Evolutionary conservation across 2,888 invertebrate species (phyloP).

Genomic region (Drosophila kanekoi): DNA sequence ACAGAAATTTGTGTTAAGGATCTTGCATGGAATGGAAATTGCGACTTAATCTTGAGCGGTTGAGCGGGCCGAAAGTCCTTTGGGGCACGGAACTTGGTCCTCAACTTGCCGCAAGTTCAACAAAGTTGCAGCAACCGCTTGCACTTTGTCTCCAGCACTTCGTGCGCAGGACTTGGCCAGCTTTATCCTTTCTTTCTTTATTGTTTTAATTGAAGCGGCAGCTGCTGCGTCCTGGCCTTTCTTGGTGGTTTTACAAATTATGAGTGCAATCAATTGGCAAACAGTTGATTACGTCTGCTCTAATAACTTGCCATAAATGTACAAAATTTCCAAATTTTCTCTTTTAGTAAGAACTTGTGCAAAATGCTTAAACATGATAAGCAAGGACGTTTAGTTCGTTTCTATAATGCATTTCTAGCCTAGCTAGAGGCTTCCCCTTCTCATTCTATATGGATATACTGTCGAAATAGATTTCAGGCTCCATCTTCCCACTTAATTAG

Average conservation of each 20-base stretch:
- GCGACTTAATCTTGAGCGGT: slow-evolving; percentile 13
- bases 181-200: slow-evolving; percentile 32
- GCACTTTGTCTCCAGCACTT: slow-evolving; percentile 32
- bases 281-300: slow-evolving; percentile 33
- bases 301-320: slow-evolving; percentile 1
- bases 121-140: slow-evolving; percentile 42
- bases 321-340: too few species aligned
- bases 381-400: too few species aligned
- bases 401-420: too few species aligned
- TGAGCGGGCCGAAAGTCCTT: background rate
- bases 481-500: slow-evolving; percentile 36
- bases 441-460: too few species aligned
- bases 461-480: too few species aligned
- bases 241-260: slow-evolving; percentile 38
- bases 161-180: slow-evolving; percentile 19
- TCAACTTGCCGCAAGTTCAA: slow-evolving; percentile 41
- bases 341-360: too few species aligned
- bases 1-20: background rate
- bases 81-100: slow-evolving; percentile 12
- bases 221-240: slow-evolving; percentile 21
- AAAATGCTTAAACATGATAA: too few species aligned
- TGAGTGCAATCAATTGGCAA: slow-evolving; percentile 44
- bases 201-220: slow-evolving; percentile 58
- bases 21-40: slow-evolving; percentile 11
- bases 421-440: too few species aligned